Conservation (phyloP, 2,888 invertebrate genomes). For the Caenorhabditis wallacei region DNA sequence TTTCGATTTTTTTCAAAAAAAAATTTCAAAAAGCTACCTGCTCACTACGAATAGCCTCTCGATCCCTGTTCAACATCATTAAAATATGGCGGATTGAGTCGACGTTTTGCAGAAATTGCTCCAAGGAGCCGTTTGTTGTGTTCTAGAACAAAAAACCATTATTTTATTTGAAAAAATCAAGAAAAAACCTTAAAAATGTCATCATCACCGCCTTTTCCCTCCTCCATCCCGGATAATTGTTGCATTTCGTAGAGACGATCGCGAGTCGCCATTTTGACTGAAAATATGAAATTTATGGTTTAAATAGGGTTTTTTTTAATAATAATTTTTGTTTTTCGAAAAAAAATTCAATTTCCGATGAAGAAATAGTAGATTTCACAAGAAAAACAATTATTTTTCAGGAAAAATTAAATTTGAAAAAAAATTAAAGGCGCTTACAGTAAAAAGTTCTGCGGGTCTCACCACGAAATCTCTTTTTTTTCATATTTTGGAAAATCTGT, state of each 20-base stretch:
- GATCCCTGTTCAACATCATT: conserved; percentile 43
- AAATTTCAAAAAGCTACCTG: conserved; percentile 26
- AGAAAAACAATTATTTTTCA: too few relatives aligned
- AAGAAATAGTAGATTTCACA: too few relatives aligned
- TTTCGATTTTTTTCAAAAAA: background rate
- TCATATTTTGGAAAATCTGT: too few relatives aligned
- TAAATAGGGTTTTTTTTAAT: background rate
- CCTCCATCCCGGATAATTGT: conserved; percentile 42
- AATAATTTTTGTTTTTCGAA: background rate
- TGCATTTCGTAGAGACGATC: conserved; percentile 55
- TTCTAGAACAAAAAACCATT: conserved; percentile 3
- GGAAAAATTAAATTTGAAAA: too few relatives aligned
- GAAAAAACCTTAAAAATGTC: background rate
- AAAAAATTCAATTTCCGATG: background rate
- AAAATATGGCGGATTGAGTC: conserved; percentile 47
- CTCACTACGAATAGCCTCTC: conserved; percentile 33
- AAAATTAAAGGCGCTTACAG: too few relatives aligned
- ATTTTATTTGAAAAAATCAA: background rate
- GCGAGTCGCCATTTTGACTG: conserved; percentile 24
- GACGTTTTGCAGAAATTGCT: conserved; percentile 42
- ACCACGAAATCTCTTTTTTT: too few relatives aligned
- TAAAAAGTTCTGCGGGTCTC: too few relatives aligned
- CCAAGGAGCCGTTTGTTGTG: conserved; percentile 17
- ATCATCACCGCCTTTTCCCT: background rate
- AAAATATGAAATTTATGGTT: background rate